These are phyloP conservation scores for Agelas oroides DNA, from an alignment of 37 sponge, comb jelly and placozoan genomes.

Conservation along the genomic window DNA sequence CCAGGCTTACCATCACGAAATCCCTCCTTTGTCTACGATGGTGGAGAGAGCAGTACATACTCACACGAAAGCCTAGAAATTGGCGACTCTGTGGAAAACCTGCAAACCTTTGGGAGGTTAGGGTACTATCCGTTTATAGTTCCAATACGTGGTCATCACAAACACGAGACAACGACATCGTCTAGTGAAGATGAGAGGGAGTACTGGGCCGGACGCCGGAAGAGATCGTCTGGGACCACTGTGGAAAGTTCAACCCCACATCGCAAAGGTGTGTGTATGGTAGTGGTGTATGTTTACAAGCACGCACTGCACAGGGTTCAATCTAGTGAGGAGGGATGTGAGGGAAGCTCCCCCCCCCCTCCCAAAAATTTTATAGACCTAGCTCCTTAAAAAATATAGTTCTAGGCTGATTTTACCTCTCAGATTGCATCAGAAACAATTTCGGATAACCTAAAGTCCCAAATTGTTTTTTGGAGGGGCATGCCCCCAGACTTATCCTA, in stretches of 20 bases:
- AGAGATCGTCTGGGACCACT: conserved; percentile 3
- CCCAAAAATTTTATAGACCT: no score
- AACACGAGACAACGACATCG: conserved; percentile 3
- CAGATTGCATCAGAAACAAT: no score
- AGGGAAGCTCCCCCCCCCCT: no score
- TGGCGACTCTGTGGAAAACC: conserved; percentile 41
- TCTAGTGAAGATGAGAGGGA: background rate
- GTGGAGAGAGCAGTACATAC: conserved; percentile 58
- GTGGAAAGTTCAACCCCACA: conserved; percentile 5
- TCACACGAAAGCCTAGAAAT: conserved; percentile 57
- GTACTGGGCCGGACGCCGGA: background rate
- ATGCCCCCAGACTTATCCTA: no score
- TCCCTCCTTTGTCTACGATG: conserved; percentile 47
- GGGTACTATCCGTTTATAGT: conserved; percentile 29
- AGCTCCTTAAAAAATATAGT: no score
- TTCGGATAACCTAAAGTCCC: no score
- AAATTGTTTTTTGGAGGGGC: no score
- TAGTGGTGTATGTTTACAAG: no score
- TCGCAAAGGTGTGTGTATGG: no score
- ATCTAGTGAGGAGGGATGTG: no score
- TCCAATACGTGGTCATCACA: background rate
- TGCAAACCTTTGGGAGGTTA: conserved; percentile 21
- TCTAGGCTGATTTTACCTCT: no score
- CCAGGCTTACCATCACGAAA: conserved; percentile 28
- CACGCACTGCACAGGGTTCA: background rate